Evolutionary conservation across 2,113 vertebrate genomes (phyloP).

Genomic region (Himantopus leucocephalus): DNA sequence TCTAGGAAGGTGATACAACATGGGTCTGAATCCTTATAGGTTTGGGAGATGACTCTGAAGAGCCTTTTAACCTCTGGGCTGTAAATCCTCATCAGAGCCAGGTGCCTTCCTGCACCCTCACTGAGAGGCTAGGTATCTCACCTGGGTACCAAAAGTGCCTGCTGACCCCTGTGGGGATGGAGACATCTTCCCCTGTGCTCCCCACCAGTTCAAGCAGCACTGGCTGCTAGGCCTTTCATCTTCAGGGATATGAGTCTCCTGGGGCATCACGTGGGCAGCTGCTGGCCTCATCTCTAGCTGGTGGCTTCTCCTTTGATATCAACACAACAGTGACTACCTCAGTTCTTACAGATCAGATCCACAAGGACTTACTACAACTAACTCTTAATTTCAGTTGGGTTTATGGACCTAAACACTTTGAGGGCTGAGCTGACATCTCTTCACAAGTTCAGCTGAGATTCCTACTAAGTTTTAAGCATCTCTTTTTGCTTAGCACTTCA

Average conservation of each 20-base stretch:
- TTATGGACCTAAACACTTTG: not conserved
- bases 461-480: not conserved
- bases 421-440: not conserved
- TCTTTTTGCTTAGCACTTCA: not conserved
- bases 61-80: not conserved
- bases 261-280: not conserved
- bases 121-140: not conserved
- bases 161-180: accelerated
- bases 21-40: not conserved
- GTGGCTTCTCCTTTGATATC: not conserved
- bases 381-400: not conserved
- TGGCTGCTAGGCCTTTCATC: not conserved
- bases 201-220: not conserved
- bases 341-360: not conserved
- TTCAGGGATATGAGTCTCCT: not conserved
- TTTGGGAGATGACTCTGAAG: not conserved
- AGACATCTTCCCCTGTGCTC: not conserved
- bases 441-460: not conserved
- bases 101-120: not conserved
- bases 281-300: not conserved
- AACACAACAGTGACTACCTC: not conserved
- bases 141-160: not conserved
- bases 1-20: not conserved
- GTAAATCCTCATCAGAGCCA: not conserved
- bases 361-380: not conserved